Conservation (phyloP, 2,797 vertebrate species). For the Sebastes minor region DNA sequence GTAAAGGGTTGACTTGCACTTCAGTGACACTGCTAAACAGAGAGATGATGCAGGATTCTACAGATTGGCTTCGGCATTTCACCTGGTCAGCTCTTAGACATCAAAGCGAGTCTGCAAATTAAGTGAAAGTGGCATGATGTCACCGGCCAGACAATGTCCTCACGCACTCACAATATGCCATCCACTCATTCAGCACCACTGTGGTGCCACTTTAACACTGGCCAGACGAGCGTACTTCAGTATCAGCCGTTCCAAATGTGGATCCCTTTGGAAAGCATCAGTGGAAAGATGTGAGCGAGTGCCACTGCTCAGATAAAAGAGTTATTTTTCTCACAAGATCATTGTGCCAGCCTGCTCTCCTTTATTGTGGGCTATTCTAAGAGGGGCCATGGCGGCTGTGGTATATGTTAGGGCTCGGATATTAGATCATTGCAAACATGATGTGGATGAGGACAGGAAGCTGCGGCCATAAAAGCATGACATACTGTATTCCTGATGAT, state of each 20-base stretch:
- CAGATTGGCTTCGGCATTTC: constrained; percentile 43
- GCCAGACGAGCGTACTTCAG: constrained; percentile 61
- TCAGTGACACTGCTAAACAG: constrained; percentile 3
- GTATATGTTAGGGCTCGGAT: constrained; percentile 44
- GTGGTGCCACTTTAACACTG: constrained; percentile 61
- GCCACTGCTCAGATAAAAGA: constrained; percentile 75
- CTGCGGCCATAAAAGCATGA: constrained; percentile 11
- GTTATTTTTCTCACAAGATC: constrained; percentile 74
- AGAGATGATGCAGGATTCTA: constrained; percentile 16
- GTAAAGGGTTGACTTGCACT: neutral
- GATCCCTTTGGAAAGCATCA: constrained; percentile 69
- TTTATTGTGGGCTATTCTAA: constrained; percentile 55
- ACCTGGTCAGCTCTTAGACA: constrained; percentile 65
- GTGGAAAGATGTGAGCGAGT: constrained; percentile 70
- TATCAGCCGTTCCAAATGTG: constrained; percentile 78
- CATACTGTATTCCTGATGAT: constrained; percentile 9
- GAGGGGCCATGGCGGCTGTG: constrained; percentile 11
- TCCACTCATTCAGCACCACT: constrained; percentile 58
- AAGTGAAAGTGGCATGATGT: constrained; percentile 61
- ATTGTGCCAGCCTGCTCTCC: constrained; percentile 43
- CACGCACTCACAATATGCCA: constrained; percentile 40
- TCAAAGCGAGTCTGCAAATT: constrained; percentile 60
- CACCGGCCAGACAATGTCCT: constrained; percentile 57
- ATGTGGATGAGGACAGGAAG: constrained; percentile 13
- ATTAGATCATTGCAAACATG: constrained; percentile 60